Base-by-base conservation (phyloP, 2,113 vertebrate species). In the Isurus oxyrinchus region DNA sequence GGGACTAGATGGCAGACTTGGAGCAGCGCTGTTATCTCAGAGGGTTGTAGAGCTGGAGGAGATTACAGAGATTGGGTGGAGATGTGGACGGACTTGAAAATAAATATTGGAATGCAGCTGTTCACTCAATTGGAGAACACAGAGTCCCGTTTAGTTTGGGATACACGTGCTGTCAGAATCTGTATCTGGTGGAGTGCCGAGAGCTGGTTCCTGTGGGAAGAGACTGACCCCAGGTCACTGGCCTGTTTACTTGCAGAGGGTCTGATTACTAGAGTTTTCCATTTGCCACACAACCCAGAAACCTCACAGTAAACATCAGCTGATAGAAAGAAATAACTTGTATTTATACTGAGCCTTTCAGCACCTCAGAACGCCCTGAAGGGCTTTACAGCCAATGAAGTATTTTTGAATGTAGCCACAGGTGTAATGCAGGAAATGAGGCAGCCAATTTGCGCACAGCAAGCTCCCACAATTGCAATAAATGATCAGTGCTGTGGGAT, bases 151-250 rank as follows among this genome's bases (percentile, higher is more conserved):
- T 23, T 19, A 93, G 59, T 40, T 40, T 23, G 35, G 35, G 59
- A 94, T 40, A 40, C 90, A 63, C 35, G 16, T 61, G 61, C 19
- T 91, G 55, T 94, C 59, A 40, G n/a, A 94, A 94, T 21, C 90
- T 94, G 90, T 63, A 8, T 94, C 59, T 94, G 21, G 59, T 40
- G 35, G 35, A 44, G 59, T 40, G 59, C 90, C 59, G 31, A 61
- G 88, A 61, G 59, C 59, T 94, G 35, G 59, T 63, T 66, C 90
- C 90, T 94, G 90, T 94, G 90, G 90, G 90, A 94, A 94, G 90
- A 63, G 35, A 23, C 59, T 94, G 90, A 94, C 90, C 90, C 35
- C 40, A 8, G 59, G 59, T 94, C 90, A 94, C 31, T 63, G 90
- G 57, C n/a, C 90, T 94, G 59, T 94, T 94, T 94, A 94, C 90